Base-by-base conservation (phyloP, 2,113 vertebrate genomes). In the Lophius piscatorius region DNA sequence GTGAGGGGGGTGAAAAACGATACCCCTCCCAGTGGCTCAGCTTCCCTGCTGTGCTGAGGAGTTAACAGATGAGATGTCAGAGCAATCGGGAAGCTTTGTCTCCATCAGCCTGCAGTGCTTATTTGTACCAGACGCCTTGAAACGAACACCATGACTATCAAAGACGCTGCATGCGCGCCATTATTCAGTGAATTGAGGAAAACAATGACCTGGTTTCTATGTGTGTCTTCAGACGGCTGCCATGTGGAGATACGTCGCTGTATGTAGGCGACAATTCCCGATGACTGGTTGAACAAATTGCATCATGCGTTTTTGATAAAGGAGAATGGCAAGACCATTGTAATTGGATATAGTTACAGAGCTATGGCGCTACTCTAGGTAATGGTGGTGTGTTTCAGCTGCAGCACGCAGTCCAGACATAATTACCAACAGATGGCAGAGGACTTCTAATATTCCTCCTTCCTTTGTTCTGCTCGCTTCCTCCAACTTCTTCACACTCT, bases 391-490 rank as follows among this genome's bases (percentile, higher is more conserved):
- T n/a, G n/a, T n/a, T n/a, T n/a, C n/a, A n/a, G n/a, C n/a, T n/a
- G n/a, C n/a, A n/a, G n/a, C n/a, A n/a, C n/a, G n/a, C 9, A 31
- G 9, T 4, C 17, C 17, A 18, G n/a, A 39, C 13, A 3, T 8
- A 81, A 88, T 78, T 71, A 60, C 16, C 33, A 85, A 58, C 82
- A 87, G 81, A 88, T 79, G 66, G 51, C 2, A 10, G 39, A 65
- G 40, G 49, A 78, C 70, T 71, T 73, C 52, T 72, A 35, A 26
- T 46, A 38, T 74, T 59, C 6, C 65, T 34, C 17, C 63, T 57
- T 61, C 41, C 72, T 80, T 73, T 77, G 70, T 74, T 71, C 73
- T 48, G 51, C 31, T 29, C 39, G 44, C 60, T 58, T 63, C 42
- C 52, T 63, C 65, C 63, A 73, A 70, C 72, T 79, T 61, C 66